A percentile compares a stretch with the other conserved stretches of the same genome.
Evolutionary conservation across 2,888 invertebrate genomes (phyloP).

Genomic region (Amphipyra tragopoginis): DNA sequence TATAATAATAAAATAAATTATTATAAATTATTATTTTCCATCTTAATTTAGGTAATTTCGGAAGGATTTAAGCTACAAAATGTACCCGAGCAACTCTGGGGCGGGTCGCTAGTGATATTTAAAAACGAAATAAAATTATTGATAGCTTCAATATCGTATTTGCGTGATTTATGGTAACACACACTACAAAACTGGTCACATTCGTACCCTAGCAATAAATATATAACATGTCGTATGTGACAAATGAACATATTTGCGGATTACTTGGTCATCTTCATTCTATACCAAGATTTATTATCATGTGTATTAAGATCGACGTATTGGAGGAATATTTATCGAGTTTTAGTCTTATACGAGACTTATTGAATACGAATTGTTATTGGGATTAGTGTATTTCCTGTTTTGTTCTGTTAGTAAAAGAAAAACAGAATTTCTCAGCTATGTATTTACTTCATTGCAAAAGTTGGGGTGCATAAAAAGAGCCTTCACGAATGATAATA

Average conservation of each 20-base stretch:
- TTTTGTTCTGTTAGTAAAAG: constrained; percentile 16
- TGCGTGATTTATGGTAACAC: no score
- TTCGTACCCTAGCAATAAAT: constrained; percentile 26
- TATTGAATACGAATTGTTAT: constrained; percentile 34
- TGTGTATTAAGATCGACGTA: constrained; percentile 22
- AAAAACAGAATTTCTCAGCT: constrained; percentile 1
- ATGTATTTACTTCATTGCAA: no score
- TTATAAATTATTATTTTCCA: no score
- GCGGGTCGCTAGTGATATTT: no score
- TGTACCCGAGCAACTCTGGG: no score
- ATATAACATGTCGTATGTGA: constrained; percentile 42
- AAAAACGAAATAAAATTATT: no score
- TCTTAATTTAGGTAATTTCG: no score
- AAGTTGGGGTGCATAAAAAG: no score
- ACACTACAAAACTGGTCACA: not conserved
- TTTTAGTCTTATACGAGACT: constrained; percentile 3
- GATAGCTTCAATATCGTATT: no score
- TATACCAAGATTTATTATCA: constrained; percentile 32
- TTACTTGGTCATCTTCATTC: constrained; percentile 43
- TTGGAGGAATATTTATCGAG: constrained; percentile 41
- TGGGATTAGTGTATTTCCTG: constrained; percentile 17
- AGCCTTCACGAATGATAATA: no score
- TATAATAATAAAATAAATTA: no score
- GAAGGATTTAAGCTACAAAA: no score
- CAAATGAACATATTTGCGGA: constrained; percentile 52